Base-by-base conservation (phyloP, 1,140 invertebrate genomes). In the Trichoplusia ni region DNA sequence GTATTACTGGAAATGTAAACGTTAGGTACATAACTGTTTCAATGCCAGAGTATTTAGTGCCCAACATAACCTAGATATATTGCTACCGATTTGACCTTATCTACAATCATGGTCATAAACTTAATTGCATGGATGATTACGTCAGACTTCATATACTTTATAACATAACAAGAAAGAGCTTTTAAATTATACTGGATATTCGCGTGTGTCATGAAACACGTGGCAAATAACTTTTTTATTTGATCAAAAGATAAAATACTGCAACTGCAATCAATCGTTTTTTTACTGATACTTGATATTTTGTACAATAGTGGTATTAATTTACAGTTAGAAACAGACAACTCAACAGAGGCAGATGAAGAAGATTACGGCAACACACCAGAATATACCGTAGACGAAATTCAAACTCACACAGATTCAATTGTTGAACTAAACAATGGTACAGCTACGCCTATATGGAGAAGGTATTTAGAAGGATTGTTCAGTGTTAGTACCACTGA, bases 341-440 rank as follows among this genome's bases (percentile, higher is more conserved):
- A 94, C 74, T 70, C 85, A 1, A 93, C 91, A 2, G 78, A 91
- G 16, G 81, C 77, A 14, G 80, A 90, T 2, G 77, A 81, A 6
- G 86, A 91, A 23, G 84, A 91, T 1, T 85, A 91, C n/a, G 79
- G 91, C 1, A 91, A 93, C 31, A 89, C 91, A 47, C 78, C 93
- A 49, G 92, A 94, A 65, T 92, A 94, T 54, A 87, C 91, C 0
- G 86, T 93, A 4, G 77, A 91, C n/a, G 90, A 93, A 35, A 82
- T 95, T 4, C 94, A 95, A 84, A 86, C 89, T 44, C 77, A 92
- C 56, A 95, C 94, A 0, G 92, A 95, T 62, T 80, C 86, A 31
- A 82, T 90, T 16, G 90, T 94, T 1, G 84, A 84, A 35, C 69
- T 56, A 29, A 79, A 81, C 19, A 92, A 93, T 35, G 91, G 92